phyloP scores from a whole-genome alignment of 2,113 vertebrate species.

The Alethe diademata region DNA sequence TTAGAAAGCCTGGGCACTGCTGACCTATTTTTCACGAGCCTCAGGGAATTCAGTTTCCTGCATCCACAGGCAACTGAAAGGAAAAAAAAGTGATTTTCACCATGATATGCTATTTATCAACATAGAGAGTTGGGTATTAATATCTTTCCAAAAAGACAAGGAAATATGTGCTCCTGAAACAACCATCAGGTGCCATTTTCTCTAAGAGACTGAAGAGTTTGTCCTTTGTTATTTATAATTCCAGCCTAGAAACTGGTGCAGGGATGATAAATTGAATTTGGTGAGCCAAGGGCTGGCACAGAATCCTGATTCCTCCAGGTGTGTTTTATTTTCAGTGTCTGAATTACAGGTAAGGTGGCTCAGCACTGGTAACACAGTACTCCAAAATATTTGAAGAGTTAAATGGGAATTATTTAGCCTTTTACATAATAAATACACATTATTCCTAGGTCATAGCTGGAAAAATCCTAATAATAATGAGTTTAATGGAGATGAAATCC shows the following conservation, averaged over 20 bases:
- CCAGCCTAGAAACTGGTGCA: background rate
- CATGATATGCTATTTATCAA: background rate
- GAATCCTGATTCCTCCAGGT: background rate
- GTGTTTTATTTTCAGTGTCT: background rate
- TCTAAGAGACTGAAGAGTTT: background rate
- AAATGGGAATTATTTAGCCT: background rate
- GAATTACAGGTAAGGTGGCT: background rate
- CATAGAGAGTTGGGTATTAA: background rate
- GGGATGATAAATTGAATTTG: background rate
- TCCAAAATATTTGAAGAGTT: background rate
- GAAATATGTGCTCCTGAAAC: background rate
- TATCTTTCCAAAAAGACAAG: background rate
- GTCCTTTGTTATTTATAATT: background rate
- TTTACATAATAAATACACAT: background rate
- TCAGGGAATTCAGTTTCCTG: background rate
- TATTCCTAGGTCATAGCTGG: background rate
- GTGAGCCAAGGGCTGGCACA: background rate
- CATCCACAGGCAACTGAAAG: background rate
- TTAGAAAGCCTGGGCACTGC: background rate
- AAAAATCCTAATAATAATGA: background rate
- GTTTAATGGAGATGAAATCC: background rate
- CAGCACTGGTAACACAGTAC: background rate
- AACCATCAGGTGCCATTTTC: background rate
- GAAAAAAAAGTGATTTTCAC: background rate
- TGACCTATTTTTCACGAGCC: slow-evolving; percentile 35